Base-by-base conservation (phyloP, 2,797 vertebrate species). In the Phylloscopus collybita region DNA sequence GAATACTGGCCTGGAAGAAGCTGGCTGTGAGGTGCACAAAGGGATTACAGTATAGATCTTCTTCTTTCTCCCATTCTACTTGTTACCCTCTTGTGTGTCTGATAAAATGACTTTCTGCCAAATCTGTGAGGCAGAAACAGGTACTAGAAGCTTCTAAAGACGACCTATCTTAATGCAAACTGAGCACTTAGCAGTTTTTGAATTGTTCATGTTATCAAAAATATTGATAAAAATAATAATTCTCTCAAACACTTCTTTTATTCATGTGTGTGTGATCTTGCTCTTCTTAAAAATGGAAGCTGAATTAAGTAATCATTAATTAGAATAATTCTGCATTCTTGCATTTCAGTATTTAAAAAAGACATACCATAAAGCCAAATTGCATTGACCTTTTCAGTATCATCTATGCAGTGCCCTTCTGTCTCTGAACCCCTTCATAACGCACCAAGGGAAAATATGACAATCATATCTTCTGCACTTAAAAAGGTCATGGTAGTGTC, bases 331-430 rank as follows among this genome's bases (percentile, higher is more conserved):
- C 89, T 69, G 53, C 42, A 90, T 94, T 96, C 85, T 91, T 74
- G 86, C 57, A 87, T 87, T 86, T 69, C 86, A 90, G 90, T 57
- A 91, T 86, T 76, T 93, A 44, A 74, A 86, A 97, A 95, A 91
- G 82, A 93, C 54, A 93, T 62, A 75, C 67, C 93, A 93, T 93
- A 93, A 96, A 59, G 73, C 93, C 92, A 97, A 97, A 97, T 96
- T 92, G 54, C 93, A 90, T 61, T 97, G 97, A 97, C 97, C 97
- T 98, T 98, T 98, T 97, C 94, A 97, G 62, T 80, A 95, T 87
- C 7, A 4, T 54, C 83, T 92, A 21, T 79, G 70, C 65, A 82
- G 86, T 85, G 91, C 69, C 74, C 71, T 88, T 66, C 93, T 94
- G 90, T 94, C 94, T 97, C 95, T 96, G 91, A 97, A 95, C 53